A percentile compares a stretch with the other conserved stretches of the same genome.
Conservation (phyloP, 2,113 vertebrate genomes). For the Sturnira hondurensis region DNA sequence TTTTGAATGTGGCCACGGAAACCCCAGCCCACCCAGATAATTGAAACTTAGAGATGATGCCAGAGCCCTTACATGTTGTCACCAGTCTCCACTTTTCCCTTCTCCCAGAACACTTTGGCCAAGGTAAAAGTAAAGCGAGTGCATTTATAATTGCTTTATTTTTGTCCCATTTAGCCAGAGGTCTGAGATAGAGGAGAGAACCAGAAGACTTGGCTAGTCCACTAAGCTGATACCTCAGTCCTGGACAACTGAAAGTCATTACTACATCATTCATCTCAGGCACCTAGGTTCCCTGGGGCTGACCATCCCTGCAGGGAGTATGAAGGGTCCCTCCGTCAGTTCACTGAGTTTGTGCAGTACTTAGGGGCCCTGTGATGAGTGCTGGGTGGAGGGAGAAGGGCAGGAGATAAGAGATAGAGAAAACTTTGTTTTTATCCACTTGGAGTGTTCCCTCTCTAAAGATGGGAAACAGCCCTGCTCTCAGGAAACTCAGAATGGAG, state of each 20-base stretch:
- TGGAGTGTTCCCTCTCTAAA: background rate
- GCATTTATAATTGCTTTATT: slow-evolving; percentile 1
- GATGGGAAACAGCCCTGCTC: background rate
- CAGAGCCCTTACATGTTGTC: background rate
- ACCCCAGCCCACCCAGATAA: background rate
- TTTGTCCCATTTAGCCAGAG: background rate
- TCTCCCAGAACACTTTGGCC: slow-evolving; percentile 30
- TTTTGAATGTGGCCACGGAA: slow-evolving; percentile 33
- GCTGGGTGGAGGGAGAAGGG: background rate
- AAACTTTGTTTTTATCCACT: background rate
- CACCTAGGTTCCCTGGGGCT: background rate
- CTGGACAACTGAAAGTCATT: background rate
- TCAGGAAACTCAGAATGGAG: background rate
- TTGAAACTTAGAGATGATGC: slow-evolving; percentile 27
- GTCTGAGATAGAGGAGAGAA: background rate
- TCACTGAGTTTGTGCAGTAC: background rate
- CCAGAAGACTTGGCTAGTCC: background rate
- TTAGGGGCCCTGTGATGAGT: background rate
- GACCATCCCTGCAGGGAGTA: background rate
- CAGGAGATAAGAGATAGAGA: background rate
- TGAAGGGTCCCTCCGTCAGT: background rate
- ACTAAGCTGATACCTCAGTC: background rate
- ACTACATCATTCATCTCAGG: background rate
- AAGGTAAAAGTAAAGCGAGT: slow-evolving; percentile 27
- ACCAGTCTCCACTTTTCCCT: slow-evolving; percentile 20